Evolutionary conservation across 2,113 vertebrate species (phyloP).

Genomic region (Petrocephalus zakoni): DNA sequence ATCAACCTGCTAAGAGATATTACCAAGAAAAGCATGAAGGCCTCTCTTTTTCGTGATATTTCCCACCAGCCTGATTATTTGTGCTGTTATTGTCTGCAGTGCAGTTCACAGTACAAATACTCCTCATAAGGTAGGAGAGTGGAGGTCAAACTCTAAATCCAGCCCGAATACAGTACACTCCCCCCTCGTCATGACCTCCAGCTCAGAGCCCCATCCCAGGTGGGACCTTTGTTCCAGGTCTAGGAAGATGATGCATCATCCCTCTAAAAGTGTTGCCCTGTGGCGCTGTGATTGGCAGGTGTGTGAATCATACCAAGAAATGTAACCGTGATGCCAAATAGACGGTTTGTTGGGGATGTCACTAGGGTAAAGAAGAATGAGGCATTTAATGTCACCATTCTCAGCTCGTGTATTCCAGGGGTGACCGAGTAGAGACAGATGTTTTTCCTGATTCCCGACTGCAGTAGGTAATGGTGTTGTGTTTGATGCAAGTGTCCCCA

Average conservation of each 20-base stretch:
- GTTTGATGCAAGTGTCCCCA: neutral
- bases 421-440: neutral
- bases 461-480: neutral
- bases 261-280: neutral
- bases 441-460: neutral
- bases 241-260: neutral
- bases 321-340: neutral
- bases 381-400: neutral
- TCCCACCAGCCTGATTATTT: neutral
- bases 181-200: neutral
- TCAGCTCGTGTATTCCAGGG: neutral
- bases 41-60: neutral
- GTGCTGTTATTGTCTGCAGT: neutral
- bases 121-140: neutral
- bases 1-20: neutral
- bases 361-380: neutral
- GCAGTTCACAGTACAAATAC: neutral
- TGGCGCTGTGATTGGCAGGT: neutral
- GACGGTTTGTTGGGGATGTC: neutral
- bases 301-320: neutral
- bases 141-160: neutral
- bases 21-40: neutral
- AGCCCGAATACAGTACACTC: neutral
- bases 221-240: neutral
- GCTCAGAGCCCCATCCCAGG: neutral